These are phyloP conservation scores for Periphyllus acericola DNA, from an alignment of 2,888 invertebrate species.

Conservation along the genomic window DNA sequence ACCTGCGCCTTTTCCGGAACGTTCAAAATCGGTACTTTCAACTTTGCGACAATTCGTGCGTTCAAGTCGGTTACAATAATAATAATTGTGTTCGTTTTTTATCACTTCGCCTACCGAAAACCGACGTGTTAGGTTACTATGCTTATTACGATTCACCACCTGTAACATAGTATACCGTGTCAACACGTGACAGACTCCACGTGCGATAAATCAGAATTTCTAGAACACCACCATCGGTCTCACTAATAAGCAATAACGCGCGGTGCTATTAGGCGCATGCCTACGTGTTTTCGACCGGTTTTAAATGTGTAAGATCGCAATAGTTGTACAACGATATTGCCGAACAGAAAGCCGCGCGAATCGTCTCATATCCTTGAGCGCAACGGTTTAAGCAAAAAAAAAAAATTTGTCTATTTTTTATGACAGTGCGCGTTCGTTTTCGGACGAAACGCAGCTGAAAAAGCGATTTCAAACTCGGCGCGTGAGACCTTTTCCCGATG, in stretches of 20 bases:
- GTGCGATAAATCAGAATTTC: neutral
- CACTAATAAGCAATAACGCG: neutral
- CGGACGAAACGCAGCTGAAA: neutral
- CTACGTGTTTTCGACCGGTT: neutral
- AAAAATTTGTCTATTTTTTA: neutral
- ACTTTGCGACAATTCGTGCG: too few species aligned
- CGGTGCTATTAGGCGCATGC: neutral
- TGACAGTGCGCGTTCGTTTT: neutral
- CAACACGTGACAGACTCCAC: too few species aligned
- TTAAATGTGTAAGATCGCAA: neutral
- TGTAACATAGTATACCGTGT: too few species aligned
- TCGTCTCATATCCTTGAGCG: neutral
- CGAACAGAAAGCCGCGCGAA: neutral
- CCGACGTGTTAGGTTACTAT: too few species aligned
- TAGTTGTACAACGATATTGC: neutral
- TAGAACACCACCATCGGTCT: neutral
- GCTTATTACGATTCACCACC: too few species aligned
- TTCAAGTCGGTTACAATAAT: too few species aligned
- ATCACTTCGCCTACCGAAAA: too few species aligned
- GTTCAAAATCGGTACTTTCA: too few species aligned
- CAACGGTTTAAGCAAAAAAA: neutral
- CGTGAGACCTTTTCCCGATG: neutral
- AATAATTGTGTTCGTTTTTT: too few species aligned
- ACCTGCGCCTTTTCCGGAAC: too few species aligned
- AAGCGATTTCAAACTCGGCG: neutral